These are phyloP conservation scores for Euclidia mi DNA, from an alignment of 2,888 invertebrate species.

Conservation along the genomic window DNA sequence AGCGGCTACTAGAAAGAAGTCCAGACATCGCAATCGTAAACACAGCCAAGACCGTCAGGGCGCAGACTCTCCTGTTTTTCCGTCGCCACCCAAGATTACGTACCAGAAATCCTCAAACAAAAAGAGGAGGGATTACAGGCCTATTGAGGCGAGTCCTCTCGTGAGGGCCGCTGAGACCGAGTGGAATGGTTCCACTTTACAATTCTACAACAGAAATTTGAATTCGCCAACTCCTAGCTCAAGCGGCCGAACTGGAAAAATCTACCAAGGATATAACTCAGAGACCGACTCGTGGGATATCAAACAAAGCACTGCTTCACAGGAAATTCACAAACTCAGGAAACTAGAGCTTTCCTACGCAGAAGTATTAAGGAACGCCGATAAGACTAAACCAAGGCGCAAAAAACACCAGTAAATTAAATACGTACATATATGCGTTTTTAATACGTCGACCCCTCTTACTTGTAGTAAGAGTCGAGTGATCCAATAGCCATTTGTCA, in stretches of 20 bases:
- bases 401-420: slow-evolving; percentile 87
- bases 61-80: slow-evolving; percentile 92
- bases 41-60: slow-evolving; percentile 91
- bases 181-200: slow-evolving; percentile 93
- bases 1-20: slow-evolving; percentile 93
- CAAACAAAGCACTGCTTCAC: slow-evolving; percentile 93
- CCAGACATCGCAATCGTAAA: slow-evolving; percentile 91
- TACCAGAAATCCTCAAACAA: slow-evolving; percentile 90
- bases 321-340: slow-evolving; percentile 95
- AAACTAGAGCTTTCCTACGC: slow-evolving; percentile 96
- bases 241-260: slow-evolving; percentile 84
- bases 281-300: slow-evolving; percentile 87
- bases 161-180: slow-evolving; percentile 79
- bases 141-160: slow-evolving; percentile 88
- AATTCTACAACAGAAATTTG: slow-evolving; percentile 92
- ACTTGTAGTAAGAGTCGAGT: slow-evolving; percentile 79
- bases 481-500: slow-evolving; percentile 87
- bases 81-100: slow-evolving; percentile 91
- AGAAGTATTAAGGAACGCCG: slow-evolving; percentile 94
- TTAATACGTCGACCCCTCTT: slow-evolving; percentile 83
- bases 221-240: slow-evolving; percentile 91
- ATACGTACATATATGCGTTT: slow-evolving; percentile 55
- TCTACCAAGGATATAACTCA: slow-evolving; percentile 86
- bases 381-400: slow-evolving; percentile 88
- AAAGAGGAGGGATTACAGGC: slow-evolving; percentile 90